Evolutionary conservation across 2,888 invertebrate species (phyloP), one percentile per base, ranked within the genome.

Genomic region (Ptychoptera contaminata): DNA sequence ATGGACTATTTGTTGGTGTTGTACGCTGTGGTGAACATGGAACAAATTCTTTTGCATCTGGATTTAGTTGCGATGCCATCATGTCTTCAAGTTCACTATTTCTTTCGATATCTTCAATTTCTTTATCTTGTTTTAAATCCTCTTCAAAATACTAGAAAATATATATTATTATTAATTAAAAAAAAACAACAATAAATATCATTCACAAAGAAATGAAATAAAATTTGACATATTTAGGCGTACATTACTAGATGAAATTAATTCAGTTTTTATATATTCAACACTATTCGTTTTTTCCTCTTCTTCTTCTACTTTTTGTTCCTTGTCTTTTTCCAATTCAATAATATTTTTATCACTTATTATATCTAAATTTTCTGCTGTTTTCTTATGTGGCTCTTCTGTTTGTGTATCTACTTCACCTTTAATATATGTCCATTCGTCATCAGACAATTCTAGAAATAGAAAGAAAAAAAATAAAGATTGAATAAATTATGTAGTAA

Each of bases 341-440:
- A 23, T 14, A 29, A 45, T 10, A 44, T 56, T 57, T 55, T 64
- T 62, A 54, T 64, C 63, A 55, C 59, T 61, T 23, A 7, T 5
- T 23, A 23, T 23, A 40, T 16, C 23, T 35, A 34, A 9, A 8
- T 36, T n/a, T 7, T 14, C 23, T 39, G 16, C 8, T 34, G 23
- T 32, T 14, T 11, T 11, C 10, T 43, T 43, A n/a, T n/a, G 35
- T 11, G 34, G 15, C 36, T 36, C 40, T 31, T 46, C 43, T 10
- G 31, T 44, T 2, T 14, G 16, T 12, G 37, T 16, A 29, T 30
- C 32, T 35, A 12, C 14, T 55, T 74, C 73, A 58, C 74, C 76
- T 60, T 76, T 76, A 63, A 75, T 78, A 62, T 84, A 87, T 64
- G 86, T 84, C 85, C 84, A 86, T 79, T 86, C 87, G 77, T 85